Conservation (phyloP, 1,140 invertebrate genomes). For the Philopotamus ludificatus region DNA sequence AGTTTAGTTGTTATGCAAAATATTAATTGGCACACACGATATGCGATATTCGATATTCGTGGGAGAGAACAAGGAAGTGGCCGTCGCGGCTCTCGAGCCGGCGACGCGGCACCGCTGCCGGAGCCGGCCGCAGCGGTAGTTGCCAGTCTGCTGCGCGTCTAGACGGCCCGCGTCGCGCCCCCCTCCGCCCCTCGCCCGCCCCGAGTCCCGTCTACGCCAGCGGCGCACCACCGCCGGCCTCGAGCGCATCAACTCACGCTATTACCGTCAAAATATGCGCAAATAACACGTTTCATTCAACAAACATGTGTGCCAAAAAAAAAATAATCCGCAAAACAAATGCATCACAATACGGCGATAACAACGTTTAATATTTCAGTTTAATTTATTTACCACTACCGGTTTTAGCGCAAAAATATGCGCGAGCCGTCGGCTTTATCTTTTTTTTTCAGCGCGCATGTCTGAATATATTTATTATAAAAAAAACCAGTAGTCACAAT, state of each 20-base stretch:
- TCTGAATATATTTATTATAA: no score
- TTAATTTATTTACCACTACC: conserved; percentile 31
- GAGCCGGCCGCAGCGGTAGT: conserved; percentile 14
- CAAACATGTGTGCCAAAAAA: neutral
- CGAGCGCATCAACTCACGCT: no score
- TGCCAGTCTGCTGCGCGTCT: conserved; percentile 34
- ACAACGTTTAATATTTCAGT: conserved; percentile 9
- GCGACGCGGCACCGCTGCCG: conserved; percentile 1
- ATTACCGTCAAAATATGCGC: no score
- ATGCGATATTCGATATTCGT: neutral
- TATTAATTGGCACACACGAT: neutral
- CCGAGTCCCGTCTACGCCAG: no score
- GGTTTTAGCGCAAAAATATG: conserved; percentile 23
- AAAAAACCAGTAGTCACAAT: conserved; percentile 26
- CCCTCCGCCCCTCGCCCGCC: conserved; percentile 17
- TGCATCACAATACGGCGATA: neutral
- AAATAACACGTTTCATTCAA: no score
- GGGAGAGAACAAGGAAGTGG: neutral
- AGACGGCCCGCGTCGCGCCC: conserved; percentile 19
- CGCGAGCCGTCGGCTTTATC: conserved; percentile 4
- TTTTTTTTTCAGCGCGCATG: conserved; percentile 6
- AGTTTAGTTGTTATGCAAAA: neutral
- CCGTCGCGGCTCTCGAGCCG: no score
- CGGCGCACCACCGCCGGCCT: no score
- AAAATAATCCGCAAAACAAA: neutral